Percentiles rank a stretch among this genome's conserved stretches.
These are phyloP conservation scores for Macrotrachela quadricornifera DNA, from an alignment of 1,140 invertebrate species.

Conservation along the genomic window DNA sequence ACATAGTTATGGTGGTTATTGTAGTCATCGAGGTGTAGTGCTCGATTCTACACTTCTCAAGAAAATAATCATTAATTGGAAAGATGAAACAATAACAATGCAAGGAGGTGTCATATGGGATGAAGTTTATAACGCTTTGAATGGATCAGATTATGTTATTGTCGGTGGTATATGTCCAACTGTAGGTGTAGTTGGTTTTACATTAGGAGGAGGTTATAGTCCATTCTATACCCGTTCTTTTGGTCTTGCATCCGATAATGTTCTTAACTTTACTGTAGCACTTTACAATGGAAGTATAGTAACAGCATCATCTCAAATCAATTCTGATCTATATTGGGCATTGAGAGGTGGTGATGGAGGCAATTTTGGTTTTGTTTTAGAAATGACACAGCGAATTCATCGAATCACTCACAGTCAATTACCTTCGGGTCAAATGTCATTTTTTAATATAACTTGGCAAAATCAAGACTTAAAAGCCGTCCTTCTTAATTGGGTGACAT, in stretches of 20 bases:
- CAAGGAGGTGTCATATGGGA: too few relatives aligned
- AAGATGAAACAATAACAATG: too few relatives aligned
- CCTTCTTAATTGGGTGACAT: too few relatives aligned
- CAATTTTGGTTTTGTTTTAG: constrained; percentile 12
- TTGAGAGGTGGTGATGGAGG: constrained; percentile 15
- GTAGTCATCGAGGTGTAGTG: too few relatives aligned
- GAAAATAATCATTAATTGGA: too few relatives aligned
- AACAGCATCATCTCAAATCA: not conserved
- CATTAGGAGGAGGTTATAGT: constrained; percentile 13
- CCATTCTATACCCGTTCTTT: constrained; percentile 10
- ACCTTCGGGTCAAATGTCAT: too few relatives aligned
- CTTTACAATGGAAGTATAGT: constrained; percentile 9
- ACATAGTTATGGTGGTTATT: too few relatives aligned
- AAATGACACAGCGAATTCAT: constrained; percentile 13
- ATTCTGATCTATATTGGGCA: constrained; percentile 16
- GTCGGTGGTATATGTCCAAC: constrained; percentile 13
- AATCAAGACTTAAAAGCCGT: too few relatives aligned
- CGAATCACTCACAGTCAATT: not conserved
- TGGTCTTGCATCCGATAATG: constrained; percentile 15
- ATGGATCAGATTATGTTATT: not conserved
- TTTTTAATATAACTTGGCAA: too few relatives aligned
- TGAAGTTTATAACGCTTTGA: too few relatives aligned
- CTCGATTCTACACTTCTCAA: too few relatives aligned
- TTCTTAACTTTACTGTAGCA: constrained; percentile 12
- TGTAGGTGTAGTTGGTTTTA: constrained; percentile 14